Conservation (phyloP, 2,888 invertebrate species). For the Macaria liturata region DNA sequence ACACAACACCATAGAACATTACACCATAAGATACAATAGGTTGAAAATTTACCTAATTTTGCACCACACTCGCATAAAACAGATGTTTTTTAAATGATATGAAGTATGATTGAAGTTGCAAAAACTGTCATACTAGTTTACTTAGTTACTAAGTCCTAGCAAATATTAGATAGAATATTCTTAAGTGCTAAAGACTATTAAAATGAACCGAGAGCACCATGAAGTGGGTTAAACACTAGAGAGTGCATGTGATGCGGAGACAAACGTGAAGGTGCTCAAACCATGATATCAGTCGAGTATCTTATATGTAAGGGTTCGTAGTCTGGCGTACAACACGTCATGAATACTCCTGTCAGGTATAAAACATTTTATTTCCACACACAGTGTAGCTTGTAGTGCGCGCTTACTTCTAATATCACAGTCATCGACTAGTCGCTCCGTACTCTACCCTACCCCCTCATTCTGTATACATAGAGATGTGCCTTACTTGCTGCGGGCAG, state of each 20-base stretch:
- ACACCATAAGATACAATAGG: conserved; percentile 31
- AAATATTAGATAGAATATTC: no score
- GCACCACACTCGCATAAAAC: no score
- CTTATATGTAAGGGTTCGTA: conserved; percentile 61
- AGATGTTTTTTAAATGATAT: no score
- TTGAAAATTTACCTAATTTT: background rate
- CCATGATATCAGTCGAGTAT: conserved; percentile 5
- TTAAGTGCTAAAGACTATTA: no score
- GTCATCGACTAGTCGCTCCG: conserved; percentile 33
- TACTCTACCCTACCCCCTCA: conserved; percentile 19
- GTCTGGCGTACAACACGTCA: conserved; percentile 58
- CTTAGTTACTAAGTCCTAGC: no score
- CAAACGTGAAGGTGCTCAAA: conserved; percentile 24
- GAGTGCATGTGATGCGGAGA: conserved; percentile 21
- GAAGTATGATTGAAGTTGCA: no score
- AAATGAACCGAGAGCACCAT: background rate
- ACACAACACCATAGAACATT: conserved; percentile 3
- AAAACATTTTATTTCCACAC: conserved; percentile 77
- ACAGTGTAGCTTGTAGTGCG: conserved; percentile 39
- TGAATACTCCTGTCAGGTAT: conserved; percentile 72
- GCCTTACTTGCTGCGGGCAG: conserved; percentile 76
- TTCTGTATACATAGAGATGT: conserved; percentile 50
- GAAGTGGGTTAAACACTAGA: conserved; percentile 6
- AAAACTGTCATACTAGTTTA: no score
- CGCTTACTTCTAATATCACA: conserved; percentile 68